Conservation (phyloP, 1,140 invertebrate genomes). For the Chlorops oryzae region DNA sequence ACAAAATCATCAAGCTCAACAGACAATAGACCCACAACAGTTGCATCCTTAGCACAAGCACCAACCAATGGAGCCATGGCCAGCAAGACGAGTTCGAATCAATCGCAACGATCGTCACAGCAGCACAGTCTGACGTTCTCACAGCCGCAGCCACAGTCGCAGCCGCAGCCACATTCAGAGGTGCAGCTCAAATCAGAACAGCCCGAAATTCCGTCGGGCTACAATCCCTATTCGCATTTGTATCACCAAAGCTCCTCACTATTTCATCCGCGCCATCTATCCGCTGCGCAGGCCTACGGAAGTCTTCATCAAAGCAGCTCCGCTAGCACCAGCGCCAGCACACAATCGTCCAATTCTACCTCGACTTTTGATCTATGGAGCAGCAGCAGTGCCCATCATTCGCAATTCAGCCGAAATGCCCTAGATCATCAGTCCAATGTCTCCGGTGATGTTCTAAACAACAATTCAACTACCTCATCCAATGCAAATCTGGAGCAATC, state of each 20-base stretch:
- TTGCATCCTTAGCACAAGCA: neutral
- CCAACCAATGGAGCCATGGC: neutral
- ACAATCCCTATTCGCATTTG: constrained; percentile 34
- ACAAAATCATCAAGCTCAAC: neutral
- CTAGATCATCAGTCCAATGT: neutral
- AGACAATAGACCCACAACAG: neutral
- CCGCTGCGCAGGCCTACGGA: constrained; percentile 4
- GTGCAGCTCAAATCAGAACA: constrained; percentile 39
- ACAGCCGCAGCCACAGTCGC: neutral
- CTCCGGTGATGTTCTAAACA: neutral
- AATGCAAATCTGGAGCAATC: constrained; percentile 7
- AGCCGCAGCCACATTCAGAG: constrained; percentile 1
- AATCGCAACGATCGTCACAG: neutral
- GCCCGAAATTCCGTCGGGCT: constrained; percentile 22
- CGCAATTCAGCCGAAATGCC: constrained; percentile 8
- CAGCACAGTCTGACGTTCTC: neutral
- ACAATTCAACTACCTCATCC: constrained; percentile 9
- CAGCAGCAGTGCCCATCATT: constrained; percentile 9
- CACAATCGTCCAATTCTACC: too few relatives aligned
- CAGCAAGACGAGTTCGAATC: neutral
- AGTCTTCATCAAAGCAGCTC: neutral
- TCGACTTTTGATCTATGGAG: constrained; percentile 16
- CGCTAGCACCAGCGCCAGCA: neutral
- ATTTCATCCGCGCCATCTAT: constrained; percentile 12
- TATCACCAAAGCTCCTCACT: constrained; percentile 27